Evolutionary conservation across 1,140 invertebrate species (phyloP).

Genomic region (Atopsyche davidsoni): DNA sequence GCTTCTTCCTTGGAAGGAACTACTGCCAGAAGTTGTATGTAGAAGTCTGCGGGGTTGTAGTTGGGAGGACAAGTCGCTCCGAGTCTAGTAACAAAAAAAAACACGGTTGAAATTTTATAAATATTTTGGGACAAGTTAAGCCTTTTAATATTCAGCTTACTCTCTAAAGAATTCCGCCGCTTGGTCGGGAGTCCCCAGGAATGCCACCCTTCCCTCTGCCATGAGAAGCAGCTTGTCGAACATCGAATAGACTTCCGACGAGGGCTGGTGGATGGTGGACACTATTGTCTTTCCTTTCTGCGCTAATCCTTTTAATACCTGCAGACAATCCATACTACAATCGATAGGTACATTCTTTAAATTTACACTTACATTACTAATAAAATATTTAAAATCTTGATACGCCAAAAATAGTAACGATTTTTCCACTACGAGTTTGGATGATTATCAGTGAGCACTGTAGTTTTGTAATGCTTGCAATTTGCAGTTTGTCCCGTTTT

Average conservation of each 20-base stretch:
- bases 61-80: conserved; percentile 75
- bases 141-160: conserved; percentile 49
- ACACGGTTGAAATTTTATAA: neutral
- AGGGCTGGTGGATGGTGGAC: conserved; percentile 94
- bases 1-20: conserved; percentile 74
- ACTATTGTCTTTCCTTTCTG: conserved; percentile 85
- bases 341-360: too few species aligned
- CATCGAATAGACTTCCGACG: conserved; percentile 85
- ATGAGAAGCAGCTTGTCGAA: conserved; percentile 88
- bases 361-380: too few species aligned
- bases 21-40: conserved; percentile 84
- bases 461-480: too few species aligned
- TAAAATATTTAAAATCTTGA: too few species aligned
- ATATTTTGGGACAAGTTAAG: neutral
- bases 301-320: conserved; percentile 70
- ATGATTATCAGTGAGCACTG: too few species aligned
- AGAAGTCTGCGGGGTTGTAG: conserved; percentile 95
- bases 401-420: too few species aligned
- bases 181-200: conserved; percentile 73
- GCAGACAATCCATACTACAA: too few species aligned
- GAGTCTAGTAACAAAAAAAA: conserved; percentile 47
- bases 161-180: conserved; percentile 76
- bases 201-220: conserved; percentile 88
- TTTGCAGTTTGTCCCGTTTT: too few species aligned
- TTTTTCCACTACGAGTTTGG: too few species aligned